phyloP scores from a whole-genome alignment of 2,113 vertebrate genomes.

The Haemorhous mexicanus region DNA sequence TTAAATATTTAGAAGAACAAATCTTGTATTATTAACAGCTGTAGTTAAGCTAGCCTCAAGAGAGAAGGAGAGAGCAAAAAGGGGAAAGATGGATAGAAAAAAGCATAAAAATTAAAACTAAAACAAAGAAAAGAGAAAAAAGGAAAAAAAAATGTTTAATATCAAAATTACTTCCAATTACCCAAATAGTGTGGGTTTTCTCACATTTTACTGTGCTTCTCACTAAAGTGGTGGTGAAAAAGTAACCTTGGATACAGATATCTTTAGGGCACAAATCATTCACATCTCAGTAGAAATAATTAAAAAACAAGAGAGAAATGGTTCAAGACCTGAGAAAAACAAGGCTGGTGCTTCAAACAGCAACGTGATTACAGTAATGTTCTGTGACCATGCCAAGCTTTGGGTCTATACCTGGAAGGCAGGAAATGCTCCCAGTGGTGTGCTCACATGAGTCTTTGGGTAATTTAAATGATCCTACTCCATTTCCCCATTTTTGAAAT shows the following conservation, averaged over 20 bases:
- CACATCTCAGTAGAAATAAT: neutral
- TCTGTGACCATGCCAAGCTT: neutral
- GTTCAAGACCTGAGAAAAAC: neutral
- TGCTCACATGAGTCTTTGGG: neutral
- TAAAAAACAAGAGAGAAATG: neutral
- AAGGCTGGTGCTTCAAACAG: neutral
- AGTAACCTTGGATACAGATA: neutral
- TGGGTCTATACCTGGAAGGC: neutral
- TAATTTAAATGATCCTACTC: neutral
- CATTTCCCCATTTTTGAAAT: neutral
- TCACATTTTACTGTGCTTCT: neutral
- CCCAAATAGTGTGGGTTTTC: neutral
- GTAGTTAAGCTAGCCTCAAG: neutral
- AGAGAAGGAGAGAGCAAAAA: neutral
- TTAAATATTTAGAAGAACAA: conserved; percentile 64
- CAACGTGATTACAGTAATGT: neutral
- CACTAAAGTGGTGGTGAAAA: neutral
- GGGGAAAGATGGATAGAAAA: neutral
- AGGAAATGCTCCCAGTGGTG: neutral
- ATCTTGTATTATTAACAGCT: conserved; percentile 38
- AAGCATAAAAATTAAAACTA: neutral
- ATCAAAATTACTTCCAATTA: neutral
- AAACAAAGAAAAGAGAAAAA: neutral
- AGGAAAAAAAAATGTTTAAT: neutral
- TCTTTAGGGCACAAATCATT: neutral